Evolutionary conservation across 2,113 vertebrate species (phyloP).

Genomic region (Plestiodon gilberti): DNA sequence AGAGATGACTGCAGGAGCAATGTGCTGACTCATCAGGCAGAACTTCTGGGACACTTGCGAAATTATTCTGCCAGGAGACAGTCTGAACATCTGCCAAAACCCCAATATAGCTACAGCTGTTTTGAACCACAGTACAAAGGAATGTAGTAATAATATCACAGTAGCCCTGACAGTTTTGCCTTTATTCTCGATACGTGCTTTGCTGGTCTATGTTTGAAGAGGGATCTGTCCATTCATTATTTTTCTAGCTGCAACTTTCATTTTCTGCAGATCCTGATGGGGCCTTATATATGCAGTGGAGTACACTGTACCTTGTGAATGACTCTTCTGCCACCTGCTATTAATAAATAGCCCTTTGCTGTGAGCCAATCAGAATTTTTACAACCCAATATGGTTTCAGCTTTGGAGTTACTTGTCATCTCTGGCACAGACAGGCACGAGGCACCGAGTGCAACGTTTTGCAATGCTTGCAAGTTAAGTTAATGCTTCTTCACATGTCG

Average conservation of each 20-base stretch:
- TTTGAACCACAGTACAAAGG: constrained; percentile 9
- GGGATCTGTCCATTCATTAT: neutral
- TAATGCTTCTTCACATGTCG: neutral
- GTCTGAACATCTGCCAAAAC: neutral
- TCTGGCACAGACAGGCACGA: constrained; percentile 21
- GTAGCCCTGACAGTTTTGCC: neutral
- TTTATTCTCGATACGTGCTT: constrained; percentile 1
- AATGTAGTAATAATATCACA: neutral
- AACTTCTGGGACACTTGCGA: neutral
- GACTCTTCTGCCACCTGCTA: constrained; percentile 22
- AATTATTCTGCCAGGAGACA: neutral
- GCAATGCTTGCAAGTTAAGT: constrained; percentile 15
- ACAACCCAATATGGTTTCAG: constrained; percentile 22
- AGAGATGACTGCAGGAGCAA: neutral
- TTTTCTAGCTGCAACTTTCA: neutral
- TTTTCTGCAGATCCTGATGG: neutral
- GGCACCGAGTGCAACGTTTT: constrained; percentile 8
- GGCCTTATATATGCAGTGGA: neutral
- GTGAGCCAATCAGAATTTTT: constrained; percentile 9
- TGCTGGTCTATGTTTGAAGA: neutral
- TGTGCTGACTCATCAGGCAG: neutral
- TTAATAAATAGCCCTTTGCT: constrained; percentile 4
- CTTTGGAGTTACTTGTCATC: constrained; percentile 12
- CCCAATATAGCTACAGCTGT: neutral
- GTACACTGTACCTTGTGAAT: neutral